Percentiles rank a stretch among this genome's conserved stretches.
phyloP scores from a whole-genome alignment of 2,888 invertebrate species.

The Blera fallax region DNA sequence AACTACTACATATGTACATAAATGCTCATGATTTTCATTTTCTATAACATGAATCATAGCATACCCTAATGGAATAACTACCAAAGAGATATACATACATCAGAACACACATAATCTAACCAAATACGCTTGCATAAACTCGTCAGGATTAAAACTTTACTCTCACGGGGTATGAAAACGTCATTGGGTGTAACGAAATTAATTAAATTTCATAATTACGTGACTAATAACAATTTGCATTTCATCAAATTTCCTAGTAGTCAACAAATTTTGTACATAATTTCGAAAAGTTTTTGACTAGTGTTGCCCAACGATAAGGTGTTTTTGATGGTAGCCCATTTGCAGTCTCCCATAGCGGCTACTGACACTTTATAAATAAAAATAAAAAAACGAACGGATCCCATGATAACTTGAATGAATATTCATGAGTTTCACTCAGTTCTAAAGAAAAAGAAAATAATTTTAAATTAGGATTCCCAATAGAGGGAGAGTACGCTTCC shows the following conservation, averaged over 20 bases:
- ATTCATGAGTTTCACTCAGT: constrained; percentile 31
- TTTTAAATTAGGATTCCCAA: constrained; percentile 28
- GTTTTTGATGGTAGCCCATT: not conserved
- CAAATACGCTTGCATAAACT: not conserved
- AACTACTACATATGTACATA: too few species aligned
- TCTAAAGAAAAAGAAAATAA: constrained; percentile 4
- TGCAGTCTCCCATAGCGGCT: not conserved
- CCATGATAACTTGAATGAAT: constrained; percentile 35
- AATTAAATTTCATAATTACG: constrained; percentile 33
- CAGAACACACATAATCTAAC: not conserved
- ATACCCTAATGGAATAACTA: not conserved
- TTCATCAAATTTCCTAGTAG: constrained; percentile 28
- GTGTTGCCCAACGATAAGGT: constrained; percentile 12
- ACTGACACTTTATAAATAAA: constrained; percentile 19
- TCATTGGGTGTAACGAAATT: constrained; percentile 17
- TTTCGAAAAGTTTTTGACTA: constrained; percentile 16
- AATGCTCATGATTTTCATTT: not conserved
- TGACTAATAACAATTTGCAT: constrained; percentile 38
- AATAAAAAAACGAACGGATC: not conserved
- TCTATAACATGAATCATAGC: not conserved
- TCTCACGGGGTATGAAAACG: constrained; percentile 14
- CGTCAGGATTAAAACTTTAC: not conserved
- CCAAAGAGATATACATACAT: not conserved
- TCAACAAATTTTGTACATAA: constrained; percentile 20
- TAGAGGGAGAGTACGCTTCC: not conserved